Conservation (phyloP, 2,113 vertebrate genomes). For the Atractosteus spatula region DNA sequence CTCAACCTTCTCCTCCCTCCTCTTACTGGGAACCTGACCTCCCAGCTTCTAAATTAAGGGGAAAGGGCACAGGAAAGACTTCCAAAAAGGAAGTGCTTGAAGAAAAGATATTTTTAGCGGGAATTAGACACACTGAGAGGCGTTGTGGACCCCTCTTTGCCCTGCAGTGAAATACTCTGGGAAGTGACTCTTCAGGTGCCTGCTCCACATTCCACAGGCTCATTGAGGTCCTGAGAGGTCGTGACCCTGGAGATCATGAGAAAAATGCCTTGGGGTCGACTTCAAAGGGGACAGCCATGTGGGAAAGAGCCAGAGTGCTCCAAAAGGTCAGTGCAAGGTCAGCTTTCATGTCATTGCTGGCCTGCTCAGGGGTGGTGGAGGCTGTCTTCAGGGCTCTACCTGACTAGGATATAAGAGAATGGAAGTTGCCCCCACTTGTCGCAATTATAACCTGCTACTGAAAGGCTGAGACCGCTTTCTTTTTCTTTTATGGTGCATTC, state of each 20-base stretch:
- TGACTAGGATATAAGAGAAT: constrained; percentile 41
- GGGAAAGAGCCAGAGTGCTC: constrained; percentile 45
- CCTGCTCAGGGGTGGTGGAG: constrained; percentile 50
- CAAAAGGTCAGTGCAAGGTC: constrained; percentile 45
- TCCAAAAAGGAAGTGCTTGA: constrained; percentile 33
- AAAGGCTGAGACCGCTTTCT: constrained; percentile 24
- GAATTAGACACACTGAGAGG: constrained; percentile 8
- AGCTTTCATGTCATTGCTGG: constrained; percentile 58
- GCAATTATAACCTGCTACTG: constrained; percentile 50
- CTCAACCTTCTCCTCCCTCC: not conserved
- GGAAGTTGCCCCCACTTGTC: constrained; percentile 65
- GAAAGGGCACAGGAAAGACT: constrained; percentile 31
- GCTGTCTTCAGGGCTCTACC: constrained; percentile 48
- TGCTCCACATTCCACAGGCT: constrained; percentile 12
- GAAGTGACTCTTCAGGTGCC: constrained; percentile 54
- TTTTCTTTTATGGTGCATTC: too few relatives aligned
- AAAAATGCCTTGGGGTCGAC: constrained; percentile 44
- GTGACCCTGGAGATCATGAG: constrained; percentile 43
- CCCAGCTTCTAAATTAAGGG: constrained; percentile 40
- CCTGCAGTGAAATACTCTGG: constrained; percentile 11
- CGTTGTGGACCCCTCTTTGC: constrained; percentile 14
- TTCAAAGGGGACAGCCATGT: constrained; percentile 58
- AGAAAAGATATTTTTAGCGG: constrained; percentile 29
- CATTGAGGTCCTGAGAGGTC: constrained; percentile 35
- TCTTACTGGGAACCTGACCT: constrained; percentile 23